phyloP scores from a whole-genome alignment of 37 sponge, comb jelly and placozoan species.

The Mnemiopsis leidyi region DNA sequence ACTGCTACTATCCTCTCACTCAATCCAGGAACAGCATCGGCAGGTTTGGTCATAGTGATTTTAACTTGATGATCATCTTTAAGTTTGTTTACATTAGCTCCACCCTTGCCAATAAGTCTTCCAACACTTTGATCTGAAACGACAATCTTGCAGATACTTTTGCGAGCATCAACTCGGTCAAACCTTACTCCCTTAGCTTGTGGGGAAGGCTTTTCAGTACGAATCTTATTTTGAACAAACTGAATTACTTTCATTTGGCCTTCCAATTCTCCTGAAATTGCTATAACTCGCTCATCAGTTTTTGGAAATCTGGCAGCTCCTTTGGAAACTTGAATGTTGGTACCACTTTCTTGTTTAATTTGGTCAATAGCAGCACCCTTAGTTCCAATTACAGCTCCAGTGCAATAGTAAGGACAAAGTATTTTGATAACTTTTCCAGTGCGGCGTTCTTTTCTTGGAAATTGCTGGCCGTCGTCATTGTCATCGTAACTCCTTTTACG shows the following conservation, averaged over 20 bases:
- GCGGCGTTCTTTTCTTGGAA: not conserved
- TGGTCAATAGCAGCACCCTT: slow-evolving; percentile 52
- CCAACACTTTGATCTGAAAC: slow-evolving; percentile 47
- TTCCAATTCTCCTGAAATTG: slow-evolving; percentile 42
- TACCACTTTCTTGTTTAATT: slow-evolving; percentile 26
- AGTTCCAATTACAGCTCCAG: slow-evolving; percentile 53
- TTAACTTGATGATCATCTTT: slow-evolving; percentile 20
- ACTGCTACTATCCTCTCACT: slow-evolving; percentile 46
- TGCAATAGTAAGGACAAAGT: slow-evolving; percentile 55
- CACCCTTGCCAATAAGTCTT: slow-evolving; percentile 37
- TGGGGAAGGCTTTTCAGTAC: slow-evolving; percentile 57
- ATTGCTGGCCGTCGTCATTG: not conserved
- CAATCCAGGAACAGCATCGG: slow-evolving; percentile 21
- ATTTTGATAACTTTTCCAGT: slow-evolving; percentile 60
- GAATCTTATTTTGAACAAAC: slow-evolving; percentile 23
- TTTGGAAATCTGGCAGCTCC: slow-evolving; percentile 52
- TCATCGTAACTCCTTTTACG: slow-evolving; percentile 25
- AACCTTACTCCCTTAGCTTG: not conserved
- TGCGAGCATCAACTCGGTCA: slow-evolving; percentile 5
- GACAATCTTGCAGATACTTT: slow-evolving; percentile 37
- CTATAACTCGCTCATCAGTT: slow-evolving; percentile 54
- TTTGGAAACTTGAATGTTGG: slow-evolving; percentile 56
- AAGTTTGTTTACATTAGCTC: slow-evolving; percentile 14
- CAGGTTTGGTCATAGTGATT: slow-evolving; percentile 16
- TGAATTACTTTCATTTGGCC: not conserved